Evolutionary conservation across 2,113 vertebrate genomes (phyloP), one percentile per base, ranked within the genome.

Genomic region (Microcebus tavaratra): DNA sequence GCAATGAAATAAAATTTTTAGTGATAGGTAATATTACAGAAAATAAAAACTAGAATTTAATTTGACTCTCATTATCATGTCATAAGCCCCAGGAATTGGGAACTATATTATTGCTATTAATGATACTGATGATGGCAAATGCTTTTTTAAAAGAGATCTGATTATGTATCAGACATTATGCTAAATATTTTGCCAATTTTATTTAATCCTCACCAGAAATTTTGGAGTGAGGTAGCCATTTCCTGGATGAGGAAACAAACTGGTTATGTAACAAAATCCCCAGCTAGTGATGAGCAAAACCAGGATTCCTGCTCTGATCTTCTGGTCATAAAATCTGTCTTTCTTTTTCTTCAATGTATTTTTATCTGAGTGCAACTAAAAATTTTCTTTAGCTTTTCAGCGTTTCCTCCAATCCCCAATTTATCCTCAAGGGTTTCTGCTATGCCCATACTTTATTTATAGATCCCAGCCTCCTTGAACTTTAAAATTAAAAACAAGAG

Each of bases 131-230:
- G 8, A 18, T 11, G 79, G 39, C 34, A 72, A 59, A 83, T 79
- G 23, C 53, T 82, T 95, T 89, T 23, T 86, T 18, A 84, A 80
- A 84, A 81, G 36, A 55, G 7, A 93, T 65, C 21, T 53, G 34
- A n/a, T 68, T 59, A 67, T 72, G 3, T 70, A 70, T 48, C 42
- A 91, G 31, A 12, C 57, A 85, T 61, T 79, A 31, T 68, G 67
- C 53, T 93, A 70, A 91, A 53, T 86, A 81, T 57, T 72, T 84
- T 59, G 18, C 6, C 34, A 68, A 81, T 88, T 95, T 70, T 96
- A 87, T 73, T 79, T 68, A 42, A 78, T 75, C 14, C 15, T 80
- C 3, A 21, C 15, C 4, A 29, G 8, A 88, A 91, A 63, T 42
- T 55, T 88, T 85, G 76, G 59, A 36, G 20, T 79, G 3, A 85